A percentile compares a stretch with the other conserved stretches of the same genome.
Evolutionary conservation across 2,113 vertebrate genomes (phyloP).

Genomic region (Stigmatopora argus): DNA sequence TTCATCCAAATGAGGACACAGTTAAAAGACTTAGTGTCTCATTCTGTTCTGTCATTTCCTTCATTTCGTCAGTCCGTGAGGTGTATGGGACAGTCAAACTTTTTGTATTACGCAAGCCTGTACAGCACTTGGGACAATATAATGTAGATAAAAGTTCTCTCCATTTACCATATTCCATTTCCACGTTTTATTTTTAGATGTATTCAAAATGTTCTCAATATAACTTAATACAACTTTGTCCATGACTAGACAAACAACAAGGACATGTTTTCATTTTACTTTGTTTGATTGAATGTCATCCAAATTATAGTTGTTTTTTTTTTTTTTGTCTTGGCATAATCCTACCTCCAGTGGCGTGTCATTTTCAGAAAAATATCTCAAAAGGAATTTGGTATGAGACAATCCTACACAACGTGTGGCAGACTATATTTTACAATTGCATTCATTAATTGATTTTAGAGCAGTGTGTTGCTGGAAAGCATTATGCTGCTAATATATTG

Average conservation of each 20-base stretch:
- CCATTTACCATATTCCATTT: no score
- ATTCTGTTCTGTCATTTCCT: neutral
- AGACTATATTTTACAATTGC: neutral
- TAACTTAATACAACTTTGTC: neutral
- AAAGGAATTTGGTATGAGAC: neutral
- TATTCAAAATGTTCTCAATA: neutral
- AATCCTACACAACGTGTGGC: neutral
- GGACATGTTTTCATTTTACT: neutral
- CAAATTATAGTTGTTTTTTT: neutral
- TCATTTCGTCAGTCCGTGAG: neutral
- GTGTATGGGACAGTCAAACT: no score
- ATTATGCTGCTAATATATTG: neutral
- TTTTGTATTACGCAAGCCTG: no score
- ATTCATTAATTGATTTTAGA: neutral
- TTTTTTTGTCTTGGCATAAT: no score
- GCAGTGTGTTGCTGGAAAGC: neutral
- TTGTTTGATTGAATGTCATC: neutral
- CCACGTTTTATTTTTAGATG: neutral
- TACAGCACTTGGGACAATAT: no score
- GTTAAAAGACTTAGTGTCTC: neutral
- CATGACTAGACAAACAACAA: neutral
- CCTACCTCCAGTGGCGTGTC: neutral
- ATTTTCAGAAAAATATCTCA: neutral
- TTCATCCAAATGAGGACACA: slow-evolving; percentile 16
- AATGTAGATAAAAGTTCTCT: no score